phyloP scores from a whole-genome alignment of 2,113 vertebrate genomes.

The Puntigrus tetrazona region DNA sequence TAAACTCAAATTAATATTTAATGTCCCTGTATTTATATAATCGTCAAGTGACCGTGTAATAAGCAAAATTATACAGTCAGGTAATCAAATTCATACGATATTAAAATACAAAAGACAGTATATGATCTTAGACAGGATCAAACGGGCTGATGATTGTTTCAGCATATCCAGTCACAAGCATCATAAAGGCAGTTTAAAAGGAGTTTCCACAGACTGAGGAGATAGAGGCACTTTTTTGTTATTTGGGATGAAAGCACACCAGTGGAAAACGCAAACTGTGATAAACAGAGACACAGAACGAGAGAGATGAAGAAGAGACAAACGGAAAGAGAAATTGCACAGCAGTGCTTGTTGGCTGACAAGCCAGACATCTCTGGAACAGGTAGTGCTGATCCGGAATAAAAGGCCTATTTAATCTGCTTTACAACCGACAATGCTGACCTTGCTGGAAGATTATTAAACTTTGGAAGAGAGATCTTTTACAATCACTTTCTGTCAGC shows the following conservation, averaged over 20 bases:
- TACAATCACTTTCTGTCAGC: slow-evolving; percentile 17
- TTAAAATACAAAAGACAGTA: not conserved
- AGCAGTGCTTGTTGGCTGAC: slow-evolving; percentile 10
- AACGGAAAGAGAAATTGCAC: slow-evolving; percentile 24
- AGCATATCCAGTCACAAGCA: slow-evolving; percentile 62
- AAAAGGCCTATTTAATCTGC: slow-evolving; percentile 26
- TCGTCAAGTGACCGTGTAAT: not conserved
- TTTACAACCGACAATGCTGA: slow-evolving; percentile 27
- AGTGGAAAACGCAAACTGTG: slow-evolving; percentile 11
- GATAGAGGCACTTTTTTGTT: slow-evolving; percentile 22
- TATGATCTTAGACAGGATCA: not conserved
- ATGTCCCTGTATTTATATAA: not conserved
- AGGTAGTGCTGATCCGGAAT: slow-evolving; percentile 26
- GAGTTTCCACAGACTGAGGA: slow-evolving; percentile 44
- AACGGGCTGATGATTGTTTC: not conserved
- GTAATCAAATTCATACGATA: not conserved
- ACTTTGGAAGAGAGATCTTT: slow-evolving; percentile 35
- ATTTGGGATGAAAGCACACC: slow-evolving; percentile 38
- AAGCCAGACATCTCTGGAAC: slow-evolving; percentile 2
- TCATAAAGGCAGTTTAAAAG: slow-evolving; percentile 71
- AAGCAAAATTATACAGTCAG: not conserved
- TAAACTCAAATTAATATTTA: not conserved
- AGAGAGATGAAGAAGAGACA: not conserved
- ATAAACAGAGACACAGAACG: slow-evolving; percentile 23
- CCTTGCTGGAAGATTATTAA: slow-evolving; percentile 36